Evolutionary conservation across 2,113 vertebrate genomes (phyloP), one percentile per base, ranked within the genome.

Genomic region (Cochlearius cochlearius): DNA sequence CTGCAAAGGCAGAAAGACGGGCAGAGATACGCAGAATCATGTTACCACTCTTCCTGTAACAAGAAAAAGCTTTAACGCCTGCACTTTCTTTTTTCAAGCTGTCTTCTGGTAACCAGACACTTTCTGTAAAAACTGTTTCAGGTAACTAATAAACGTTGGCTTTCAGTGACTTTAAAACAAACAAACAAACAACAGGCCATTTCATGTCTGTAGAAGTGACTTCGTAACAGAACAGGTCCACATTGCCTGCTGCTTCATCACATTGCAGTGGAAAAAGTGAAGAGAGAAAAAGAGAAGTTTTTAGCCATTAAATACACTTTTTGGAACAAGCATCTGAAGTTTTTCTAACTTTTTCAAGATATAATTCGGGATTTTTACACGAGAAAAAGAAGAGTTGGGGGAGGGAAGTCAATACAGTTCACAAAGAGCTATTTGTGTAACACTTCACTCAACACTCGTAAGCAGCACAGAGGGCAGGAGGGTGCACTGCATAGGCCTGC

Each of bases 1-100:
- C 99, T 99, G 97, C 47, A 97, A 96, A 92, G 85, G 72, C 62
- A 97, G 83, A 91, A 88, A 95, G 86, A 64, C 15, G 71, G 88
- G 79, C 50, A 95, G 80, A 97, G 15, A 98, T 5, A 92, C 0
- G 10, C 75, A 92, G n/a, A 94, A 43, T 41, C 52, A 64, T 2
- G 32, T 88, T 93, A 97, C 39, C 39, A 71, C 25, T 90, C 36
- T 32, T 87, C 23, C 39, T 74, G 53, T 52, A 81, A 64, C 29
- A 91, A 66, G 11, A 72, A 91, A 56, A 77, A 84, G 8, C 43
- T 86, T 67, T 39, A 90, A 82, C 34, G 64, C 27, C 32, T 0
- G 2, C 34, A 86, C 38, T 12, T 8, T 60, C 59, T 56, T 41
- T 77, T 74, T 82, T 73, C 74, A 87, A 62, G 60, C 16, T 50